Base-by-base conservation (phyloP, 2,113 vertebrate species). In the Proteles cristata region DNA sequence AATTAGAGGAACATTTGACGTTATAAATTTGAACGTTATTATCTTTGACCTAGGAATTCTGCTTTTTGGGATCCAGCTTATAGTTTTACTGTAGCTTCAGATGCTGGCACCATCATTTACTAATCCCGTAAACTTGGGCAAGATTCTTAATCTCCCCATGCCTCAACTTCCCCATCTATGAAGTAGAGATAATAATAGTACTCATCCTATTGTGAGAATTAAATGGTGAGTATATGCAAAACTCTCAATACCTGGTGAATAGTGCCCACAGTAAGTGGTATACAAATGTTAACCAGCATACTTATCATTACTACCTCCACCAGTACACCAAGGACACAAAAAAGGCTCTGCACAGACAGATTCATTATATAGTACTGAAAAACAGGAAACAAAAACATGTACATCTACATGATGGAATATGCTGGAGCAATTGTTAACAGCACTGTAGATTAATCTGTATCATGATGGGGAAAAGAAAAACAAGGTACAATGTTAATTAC, bases 41-140 rank as follows among this genome's bases (percentile, higher is more conserved):
- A 80, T 19, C 25, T 96, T 87, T 96, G 82, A 74, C 53, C 25
- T 58, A 94, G n/a, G 31, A 84, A 71, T 90, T 93, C 53, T 11
- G 45, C 66, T 17, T 45, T 87, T 80, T 65, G 65, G 71, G 76
- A 61, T 80, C 68, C 80, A 94, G 2, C 7, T 55, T 48, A 85
- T 35, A 21, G 26, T 80, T 82, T 53, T 19, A 76, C 12, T 39
- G 4, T 28, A 73, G 45, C 26, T 89, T 92, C 65, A 92, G 77
- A 82, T 71, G 4, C 15, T 65, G 31, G 80, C 28, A 87, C 31
- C 8, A 65, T 77, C 77, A 61, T 19, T 84, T 74, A 66, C 21
- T 76, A 92, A 82, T 25, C 73, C 77, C 58, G 5, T 92, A 86
- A 89, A 50, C 43, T 74, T 88, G 31, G 50, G 17, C 28, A 91